Evolutionary conservation across 2,888 invertebrate species (phyloP).

Genomic region (Coelogynopora nodosa): DNA sequence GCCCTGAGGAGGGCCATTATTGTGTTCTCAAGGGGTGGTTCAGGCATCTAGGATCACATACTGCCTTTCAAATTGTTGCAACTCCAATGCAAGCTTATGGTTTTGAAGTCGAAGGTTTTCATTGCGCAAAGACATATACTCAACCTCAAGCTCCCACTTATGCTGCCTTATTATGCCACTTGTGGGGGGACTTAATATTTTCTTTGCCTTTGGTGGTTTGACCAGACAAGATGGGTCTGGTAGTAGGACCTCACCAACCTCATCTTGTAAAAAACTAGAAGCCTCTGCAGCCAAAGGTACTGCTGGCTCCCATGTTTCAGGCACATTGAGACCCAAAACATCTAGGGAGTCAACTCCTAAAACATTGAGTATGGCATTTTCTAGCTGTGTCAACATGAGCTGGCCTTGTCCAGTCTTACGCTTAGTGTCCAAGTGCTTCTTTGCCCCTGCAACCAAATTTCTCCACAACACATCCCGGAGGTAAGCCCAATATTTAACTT

Average conservation of each 20-base stretch:
- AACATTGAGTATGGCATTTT: not conserved
- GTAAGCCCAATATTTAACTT: not conserved
- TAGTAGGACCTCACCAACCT: not conserved
- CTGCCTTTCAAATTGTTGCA: not conserved
- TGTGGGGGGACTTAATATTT: not conserved
- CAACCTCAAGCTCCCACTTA: not conserved
- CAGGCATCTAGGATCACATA: not conserved
- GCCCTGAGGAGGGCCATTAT: not conserved
- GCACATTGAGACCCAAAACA: not conserved
- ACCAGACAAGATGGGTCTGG: not conserved
- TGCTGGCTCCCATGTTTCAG: not conserved
- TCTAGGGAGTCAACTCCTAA: not conserved
- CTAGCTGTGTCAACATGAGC: not conserved
- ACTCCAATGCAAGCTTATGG: not conserved
- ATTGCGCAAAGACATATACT: not conserved
- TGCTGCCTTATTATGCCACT: not conserved
- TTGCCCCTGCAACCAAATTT: not conserved
- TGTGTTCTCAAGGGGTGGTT: not conserved
- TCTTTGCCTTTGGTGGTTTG: not conserved
- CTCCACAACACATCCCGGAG: conserved; percentile 2
- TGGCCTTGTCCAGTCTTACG: conserved; percentile 11
- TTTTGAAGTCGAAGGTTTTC: not conserved
- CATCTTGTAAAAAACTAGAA: not conserved
- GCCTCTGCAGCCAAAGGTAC: not conserved
- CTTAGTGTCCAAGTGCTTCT: not conserved